phyloP scores from a whole-genome alignment of 2,113 vertebrate genomes.

The Nesospiza acunhae region DNA sequence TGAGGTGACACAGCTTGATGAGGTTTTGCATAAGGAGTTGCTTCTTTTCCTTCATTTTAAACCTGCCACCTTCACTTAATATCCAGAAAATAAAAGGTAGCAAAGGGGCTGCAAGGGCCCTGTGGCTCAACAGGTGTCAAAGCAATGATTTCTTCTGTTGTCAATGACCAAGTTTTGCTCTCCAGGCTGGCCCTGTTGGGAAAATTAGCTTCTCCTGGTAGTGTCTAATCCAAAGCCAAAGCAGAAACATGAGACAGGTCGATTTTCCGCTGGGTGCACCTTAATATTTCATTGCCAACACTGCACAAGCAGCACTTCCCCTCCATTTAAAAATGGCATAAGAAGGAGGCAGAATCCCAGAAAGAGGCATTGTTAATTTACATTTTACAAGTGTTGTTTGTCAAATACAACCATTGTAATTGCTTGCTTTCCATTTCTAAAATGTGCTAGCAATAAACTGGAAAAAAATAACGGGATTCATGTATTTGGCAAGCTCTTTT shows the following conservation, averaged over 20 bases:
- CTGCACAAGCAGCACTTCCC: not conserved
- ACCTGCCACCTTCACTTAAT: not conserved
- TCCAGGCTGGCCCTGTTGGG: not conserved
- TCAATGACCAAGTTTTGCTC: not conserved
- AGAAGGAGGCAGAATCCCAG: not conserved
- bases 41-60: not conserved
- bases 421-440: not conserved
- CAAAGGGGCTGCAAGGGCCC: not conserved
- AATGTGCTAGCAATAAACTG: not conserved
- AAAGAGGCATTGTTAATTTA: not conserved
- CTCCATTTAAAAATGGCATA: not conserved
- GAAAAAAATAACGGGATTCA: not conserved
- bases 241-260: not conserved
- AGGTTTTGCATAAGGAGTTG: not conserved
- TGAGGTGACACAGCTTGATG: rapidly evolving
- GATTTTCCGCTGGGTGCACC: rapidly evolving
- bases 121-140: not conserved
- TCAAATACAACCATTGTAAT: not conserved
- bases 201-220: not conserved
- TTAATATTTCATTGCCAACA: not conserved
- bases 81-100: not conserved
- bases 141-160: not conserved
- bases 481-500: not conserved
- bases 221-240: not conserved
- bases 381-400: not conserved